These are phyloP conservation scores for Phallusia fumigata DNA, from an alignment of 23 tunicate species.

Conservation along the genomic window DNA sequence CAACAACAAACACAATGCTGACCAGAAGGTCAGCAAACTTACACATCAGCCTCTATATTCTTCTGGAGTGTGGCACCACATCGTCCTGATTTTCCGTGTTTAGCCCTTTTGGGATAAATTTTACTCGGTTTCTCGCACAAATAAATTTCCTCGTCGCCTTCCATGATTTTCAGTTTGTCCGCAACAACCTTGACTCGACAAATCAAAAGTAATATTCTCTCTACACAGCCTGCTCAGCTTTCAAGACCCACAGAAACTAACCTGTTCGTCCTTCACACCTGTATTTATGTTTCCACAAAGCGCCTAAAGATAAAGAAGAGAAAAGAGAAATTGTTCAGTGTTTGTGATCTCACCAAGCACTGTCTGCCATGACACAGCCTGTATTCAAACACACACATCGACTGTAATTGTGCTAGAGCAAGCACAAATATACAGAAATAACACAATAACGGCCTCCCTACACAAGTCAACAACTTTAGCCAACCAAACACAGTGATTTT, in stretches of 20 bases:
- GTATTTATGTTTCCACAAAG: background rate
- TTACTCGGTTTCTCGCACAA: background rate
- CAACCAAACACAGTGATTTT: too few species aligned
- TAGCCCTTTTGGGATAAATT: background rate
- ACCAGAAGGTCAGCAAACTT: background rate
- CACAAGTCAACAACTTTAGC: too few species aligned
- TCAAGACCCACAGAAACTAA: background rate
- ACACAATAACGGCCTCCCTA: too few species aligned
- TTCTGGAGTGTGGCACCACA: background rate
- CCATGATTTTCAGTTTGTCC: background rate
- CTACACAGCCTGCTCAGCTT: background rate
- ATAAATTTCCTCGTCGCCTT: background rate
- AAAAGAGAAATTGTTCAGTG: background rate
- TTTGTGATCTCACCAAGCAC: too few species aligned
- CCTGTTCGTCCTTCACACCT: background rate
- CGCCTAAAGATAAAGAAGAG: background rate
- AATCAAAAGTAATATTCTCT: background rate
- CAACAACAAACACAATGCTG: too few species aligned
- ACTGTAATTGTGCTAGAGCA: too few species aligned
- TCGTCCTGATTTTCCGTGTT: background rate
- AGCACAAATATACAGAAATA: too few species aligned
- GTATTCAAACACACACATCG: too few species aligned
- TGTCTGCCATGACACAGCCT: too few species aligned
- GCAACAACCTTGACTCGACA: background rate
- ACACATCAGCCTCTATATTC: background rate